Evolutionary conservation across 2,797 vertebrate species (phyloP).

Genomic region (Falco novaeseelandiae): DNA sequence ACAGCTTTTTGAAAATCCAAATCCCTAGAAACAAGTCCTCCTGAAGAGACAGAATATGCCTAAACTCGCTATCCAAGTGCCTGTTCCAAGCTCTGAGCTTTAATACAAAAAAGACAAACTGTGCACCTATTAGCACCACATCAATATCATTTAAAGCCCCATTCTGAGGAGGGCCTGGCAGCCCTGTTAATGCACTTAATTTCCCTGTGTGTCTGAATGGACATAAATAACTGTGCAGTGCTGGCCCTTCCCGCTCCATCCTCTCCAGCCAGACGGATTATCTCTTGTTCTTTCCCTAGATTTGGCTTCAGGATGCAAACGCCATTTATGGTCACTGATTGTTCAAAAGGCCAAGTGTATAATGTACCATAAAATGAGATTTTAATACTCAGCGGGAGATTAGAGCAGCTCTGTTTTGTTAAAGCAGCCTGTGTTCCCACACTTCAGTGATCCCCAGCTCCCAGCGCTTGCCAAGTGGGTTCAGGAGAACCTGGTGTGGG

Average conservation of each 20-base stretch:
- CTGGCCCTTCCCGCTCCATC: background rate
- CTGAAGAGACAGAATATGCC: background rate
- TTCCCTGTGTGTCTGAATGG: constrained; percentile 17
- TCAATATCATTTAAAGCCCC: constrained; percentile 77
- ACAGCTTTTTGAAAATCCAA: background rate
- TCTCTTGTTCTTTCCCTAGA: constrained; percentile 60
- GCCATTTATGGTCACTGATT: constrained; percentile 66
- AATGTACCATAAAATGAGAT: constrained; percentile 78
- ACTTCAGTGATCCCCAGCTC: background rate
- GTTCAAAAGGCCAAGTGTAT: constrained; percentile 75
- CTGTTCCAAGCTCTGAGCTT: background rate
- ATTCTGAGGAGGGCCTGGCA: constrained; percentile 63
- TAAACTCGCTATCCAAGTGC: background rate
- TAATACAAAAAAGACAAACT: constrained; percentile 56
- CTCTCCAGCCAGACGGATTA: constrained; percentile 65
- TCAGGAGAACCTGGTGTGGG: background rate
- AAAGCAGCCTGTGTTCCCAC: background rate
- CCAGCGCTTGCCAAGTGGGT: background rate
- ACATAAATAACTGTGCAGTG: constrained; percentile 51
- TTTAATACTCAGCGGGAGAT: constrained; percentile 65
- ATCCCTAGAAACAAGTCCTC: constrained; percentile 1
- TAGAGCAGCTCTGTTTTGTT: constrained; percentile 16
- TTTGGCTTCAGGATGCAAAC: constrained; percentile 74
- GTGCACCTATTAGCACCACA: constrained; percentile 64
- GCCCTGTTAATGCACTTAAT: constrained; percentile 44